Conservation (phyloP, 1,140 invertebrate genomes). For the Palaemon carinicauda region DNA sequence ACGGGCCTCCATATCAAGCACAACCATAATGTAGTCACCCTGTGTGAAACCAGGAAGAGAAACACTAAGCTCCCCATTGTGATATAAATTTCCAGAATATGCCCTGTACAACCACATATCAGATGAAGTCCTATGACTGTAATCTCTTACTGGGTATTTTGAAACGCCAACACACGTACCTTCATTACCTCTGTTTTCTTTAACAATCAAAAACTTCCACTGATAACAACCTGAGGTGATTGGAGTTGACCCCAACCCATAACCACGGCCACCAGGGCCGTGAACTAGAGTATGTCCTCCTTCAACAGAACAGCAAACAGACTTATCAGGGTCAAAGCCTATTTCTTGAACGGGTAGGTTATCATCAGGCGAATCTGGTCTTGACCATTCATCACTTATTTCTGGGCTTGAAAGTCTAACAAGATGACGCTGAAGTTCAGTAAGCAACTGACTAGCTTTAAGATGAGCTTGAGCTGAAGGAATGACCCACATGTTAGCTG, state of each 20-base stretch:
- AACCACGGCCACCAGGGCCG: conserved; percentile 71
- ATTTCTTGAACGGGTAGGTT: conserved; percentile 68
- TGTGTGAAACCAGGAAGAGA: conserved; percentile 72
- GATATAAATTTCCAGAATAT: conserved; percentile 76
- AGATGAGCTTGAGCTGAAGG: conserved; percentile 65
- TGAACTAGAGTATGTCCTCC: conserved; percentile 71
- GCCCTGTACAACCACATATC: conserved; percentile 79
- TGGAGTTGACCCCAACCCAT: conserved; percentile 70
- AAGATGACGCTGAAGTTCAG: conserved; percentile 64
- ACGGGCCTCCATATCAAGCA: conserved; percentile 74
- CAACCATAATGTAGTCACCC: conserved; percentile 74
- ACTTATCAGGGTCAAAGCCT: conserved; percentile 73
- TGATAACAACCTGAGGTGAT: conserved; percentile 74
- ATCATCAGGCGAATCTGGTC: conserved; percentile 62
- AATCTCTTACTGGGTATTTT: conserved; percentile 72
- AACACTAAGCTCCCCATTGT: conserved; percentile 71
- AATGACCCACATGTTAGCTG: conserved; percentile 71
- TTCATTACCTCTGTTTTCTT: conserved; percentile 76
- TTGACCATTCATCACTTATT: conserved; percentile 39
- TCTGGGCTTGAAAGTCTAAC: conserved; percentile 61
- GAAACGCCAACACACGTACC: conserved; percentile 75
- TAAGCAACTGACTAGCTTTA: conserved; percentile 64
- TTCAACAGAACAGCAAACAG: conserved; percentile 71
- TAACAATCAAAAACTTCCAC: conserved; percentile 76
- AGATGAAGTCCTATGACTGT: conserved; percentile 71